Conservation (phyloP, 2,113 vertebrate species). For the Corydoras sp. region DNA sequence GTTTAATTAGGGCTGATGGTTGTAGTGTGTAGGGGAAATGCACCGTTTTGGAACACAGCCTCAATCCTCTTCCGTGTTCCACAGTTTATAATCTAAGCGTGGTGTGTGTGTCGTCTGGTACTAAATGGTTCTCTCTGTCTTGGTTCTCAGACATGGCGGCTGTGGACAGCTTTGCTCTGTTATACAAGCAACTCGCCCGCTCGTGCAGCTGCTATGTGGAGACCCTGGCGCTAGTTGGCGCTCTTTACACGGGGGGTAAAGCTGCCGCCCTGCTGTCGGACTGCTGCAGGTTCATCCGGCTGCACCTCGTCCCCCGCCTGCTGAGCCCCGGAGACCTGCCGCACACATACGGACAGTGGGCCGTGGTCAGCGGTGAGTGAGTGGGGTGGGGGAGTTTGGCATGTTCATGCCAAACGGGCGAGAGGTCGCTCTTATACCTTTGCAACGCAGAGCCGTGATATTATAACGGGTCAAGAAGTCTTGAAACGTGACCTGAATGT, state of each 20-base stretch:
- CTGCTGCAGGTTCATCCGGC: constrained; percentile 71
- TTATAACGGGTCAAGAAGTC: too few relatives aligned
- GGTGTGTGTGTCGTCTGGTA: neutral
- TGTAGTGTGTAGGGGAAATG: too few relatives aligned
- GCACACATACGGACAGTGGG: constrained; percentile 83
- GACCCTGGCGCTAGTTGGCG: constrained; percentile 81
- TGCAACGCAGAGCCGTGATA: too few relatives aligned
- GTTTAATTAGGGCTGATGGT: too few relatives aligned
- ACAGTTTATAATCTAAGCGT: too few relatives aligned
- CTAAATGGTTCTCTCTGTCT: neutral
- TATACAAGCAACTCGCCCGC: constrained; percentile 81
- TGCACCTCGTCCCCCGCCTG: constrained; percentile 80
- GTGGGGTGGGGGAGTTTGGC: too few relatives aligned
- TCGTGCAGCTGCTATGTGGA: constrained; percentile 81
- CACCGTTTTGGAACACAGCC: too few relatives aligned
- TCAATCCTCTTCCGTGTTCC: too few relatives aligned
- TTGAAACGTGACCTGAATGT: too few relatives aligned
- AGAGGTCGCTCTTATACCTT: too few relatives aligned
- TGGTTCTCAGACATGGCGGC: constrained; percentile 75
- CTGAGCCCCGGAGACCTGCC: constrained; percentile 61
- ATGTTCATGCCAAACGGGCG: too few relatives aligned
- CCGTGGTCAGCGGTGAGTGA: constrained; percentile 81
- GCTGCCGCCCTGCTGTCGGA: constrained; percentile 63
- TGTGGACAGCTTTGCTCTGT: constrained; percentile 84
- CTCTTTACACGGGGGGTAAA: constrained; percentile 74